Base-by-base conservation (phyloP, 2,113 vertebrate species). In the Dolichotis patagonum region DNA sequence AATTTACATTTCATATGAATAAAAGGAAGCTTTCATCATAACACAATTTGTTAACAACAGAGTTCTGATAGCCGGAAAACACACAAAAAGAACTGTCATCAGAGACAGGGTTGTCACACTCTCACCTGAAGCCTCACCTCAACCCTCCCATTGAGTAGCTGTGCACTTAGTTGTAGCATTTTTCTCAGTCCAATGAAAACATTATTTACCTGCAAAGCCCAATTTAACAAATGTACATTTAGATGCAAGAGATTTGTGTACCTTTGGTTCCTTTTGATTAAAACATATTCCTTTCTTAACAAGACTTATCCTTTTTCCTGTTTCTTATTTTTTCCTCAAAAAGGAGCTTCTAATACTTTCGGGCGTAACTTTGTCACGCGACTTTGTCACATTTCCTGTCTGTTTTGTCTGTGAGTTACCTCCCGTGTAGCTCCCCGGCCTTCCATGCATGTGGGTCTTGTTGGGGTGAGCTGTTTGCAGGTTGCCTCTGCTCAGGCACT, bases 161-260 rank as follows among this genome's bases (percentile, higher is more conserved):
- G 38, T 22, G 9, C 41, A 69, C 26, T 78, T 73, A 28, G 58
- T 28, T 88, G 58, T 5, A 69, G 49, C 67, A 60, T 7, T 3
- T 78, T 82, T 92, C 83, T 73, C 43, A 63, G 28, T 82, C 35
- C 75, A 81, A 17, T 43, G 78, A 71, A 83, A 71, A 77, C 5
- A 19, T 63, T 58, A 77, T 56, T 63, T 93, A 77, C 28, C 75
- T 89, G 54, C 10, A 65, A n/a, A 88, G 54, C 28, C 73, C n/a
- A 78, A 52, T 85, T 84, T 65, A 88, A 88, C 19, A 67, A 67
- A 96, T 28, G 13, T 20, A n/a, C 38, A 73, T 56, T 88, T 65
- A 92, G 8, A 49, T 35, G 26, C 8, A 26, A 63, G 41, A 80
- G 19, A 63, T 38, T 67, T 88, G 88, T 52, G 49, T 9, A 24